Percentiles rank a stretch among this genome's conserved stretches.
Conservation (phyloP, 2,888 invertebrate species). For the Loripinus fragilis region DNA sequence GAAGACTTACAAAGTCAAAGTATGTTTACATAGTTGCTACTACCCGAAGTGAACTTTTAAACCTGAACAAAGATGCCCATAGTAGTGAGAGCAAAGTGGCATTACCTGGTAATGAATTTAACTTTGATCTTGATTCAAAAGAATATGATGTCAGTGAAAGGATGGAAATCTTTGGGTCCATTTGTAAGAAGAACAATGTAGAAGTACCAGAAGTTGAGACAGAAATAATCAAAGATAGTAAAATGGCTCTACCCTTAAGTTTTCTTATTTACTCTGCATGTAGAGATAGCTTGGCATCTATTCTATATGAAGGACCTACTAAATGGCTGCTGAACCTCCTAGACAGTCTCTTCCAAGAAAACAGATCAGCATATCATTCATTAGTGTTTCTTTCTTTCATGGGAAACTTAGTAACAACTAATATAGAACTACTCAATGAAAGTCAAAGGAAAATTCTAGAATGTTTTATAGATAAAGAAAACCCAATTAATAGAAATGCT, state of each 20-base stretch:
- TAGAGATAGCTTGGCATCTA: neutral
- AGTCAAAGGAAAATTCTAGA: neutral
- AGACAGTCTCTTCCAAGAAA: neutral
- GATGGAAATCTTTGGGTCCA: neutral
- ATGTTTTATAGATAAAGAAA: conserved; percentile 7
- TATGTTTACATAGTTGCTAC: conserved; percentile 6
- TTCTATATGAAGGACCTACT: neutral
- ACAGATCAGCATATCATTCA: neutral
- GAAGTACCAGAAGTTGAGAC: neutral
- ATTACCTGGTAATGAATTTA: neutral
- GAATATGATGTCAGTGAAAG: neutral
- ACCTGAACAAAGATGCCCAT: neutral
- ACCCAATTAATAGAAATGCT: neutral
- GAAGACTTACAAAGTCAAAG: neutral
- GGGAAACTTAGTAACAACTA: neutral
- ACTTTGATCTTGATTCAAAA: neutral
- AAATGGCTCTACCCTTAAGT: neutral
- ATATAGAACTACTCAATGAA: neutral
- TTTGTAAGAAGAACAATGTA: conserved; percentile 2
- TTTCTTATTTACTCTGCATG: neutral
- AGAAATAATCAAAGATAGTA: neutral
- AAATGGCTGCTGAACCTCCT: neutral
- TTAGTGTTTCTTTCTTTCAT: neutral
- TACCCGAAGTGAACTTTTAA: neutral
- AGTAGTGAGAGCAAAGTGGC: neutral